phyloP scores from a whole-genome alignment of 2,888 invertebrate genomes.

The Stenchaetothrips biformis region DNA sequence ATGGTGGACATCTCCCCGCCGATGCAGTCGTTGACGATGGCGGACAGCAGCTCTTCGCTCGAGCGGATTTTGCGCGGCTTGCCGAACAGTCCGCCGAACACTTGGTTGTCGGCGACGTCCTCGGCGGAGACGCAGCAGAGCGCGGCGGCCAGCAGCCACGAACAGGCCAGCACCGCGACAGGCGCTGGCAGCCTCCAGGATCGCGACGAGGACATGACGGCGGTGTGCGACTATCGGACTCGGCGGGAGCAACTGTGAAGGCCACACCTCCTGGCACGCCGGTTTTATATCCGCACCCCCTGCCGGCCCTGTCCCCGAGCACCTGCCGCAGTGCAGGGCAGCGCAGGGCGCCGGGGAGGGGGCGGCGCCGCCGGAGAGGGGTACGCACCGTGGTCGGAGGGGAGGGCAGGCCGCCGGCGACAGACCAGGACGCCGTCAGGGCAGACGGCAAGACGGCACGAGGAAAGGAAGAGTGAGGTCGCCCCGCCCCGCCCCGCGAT shows the following conservation, averaged over 20 bases:
- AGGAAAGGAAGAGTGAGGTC: constrained; percentile 45
- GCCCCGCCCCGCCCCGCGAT: neutral
- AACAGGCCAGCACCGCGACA: constrained; percentile 22
- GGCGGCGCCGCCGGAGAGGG: neutral
- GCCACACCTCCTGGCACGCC: constrained; percentile 36
- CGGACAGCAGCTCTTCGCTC: constrained; percentile 65
- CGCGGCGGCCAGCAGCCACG: constrained; percentile 30
- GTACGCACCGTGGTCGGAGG: no score
- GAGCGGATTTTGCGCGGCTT: constrained; percentile 49
- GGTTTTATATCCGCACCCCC: constrained; percentile 34
- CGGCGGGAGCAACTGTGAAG: constrained; percentile 29
- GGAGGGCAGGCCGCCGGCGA: no score
- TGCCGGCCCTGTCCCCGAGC: neutral
- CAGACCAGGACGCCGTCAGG: neutral
- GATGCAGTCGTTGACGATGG: constrained; percentile 69
- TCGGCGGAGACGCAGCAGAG: constrained; percentile 49
- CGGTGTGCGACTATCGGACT: neutral
- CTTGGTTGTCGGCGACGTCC: constrained; percentile 54
- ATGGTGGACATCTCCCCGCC: constrained; percentile 58
- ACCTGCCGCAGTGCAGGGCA: neutral
- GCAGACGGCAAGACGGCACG: constrained; percentile 36
- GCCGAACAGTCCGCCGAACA: constrained; percentile 47
- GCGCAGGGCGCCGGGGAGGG: neutral
- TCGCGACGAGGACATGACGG: neutral
- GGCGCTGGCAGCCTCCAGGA: constrained; percentile 10